Evolutionary conservation across 2,113 vertebrate species (phyloP), one percentile per base, ranked within the genome.

Genomic region (Saimiri boliviensis): DNA sequence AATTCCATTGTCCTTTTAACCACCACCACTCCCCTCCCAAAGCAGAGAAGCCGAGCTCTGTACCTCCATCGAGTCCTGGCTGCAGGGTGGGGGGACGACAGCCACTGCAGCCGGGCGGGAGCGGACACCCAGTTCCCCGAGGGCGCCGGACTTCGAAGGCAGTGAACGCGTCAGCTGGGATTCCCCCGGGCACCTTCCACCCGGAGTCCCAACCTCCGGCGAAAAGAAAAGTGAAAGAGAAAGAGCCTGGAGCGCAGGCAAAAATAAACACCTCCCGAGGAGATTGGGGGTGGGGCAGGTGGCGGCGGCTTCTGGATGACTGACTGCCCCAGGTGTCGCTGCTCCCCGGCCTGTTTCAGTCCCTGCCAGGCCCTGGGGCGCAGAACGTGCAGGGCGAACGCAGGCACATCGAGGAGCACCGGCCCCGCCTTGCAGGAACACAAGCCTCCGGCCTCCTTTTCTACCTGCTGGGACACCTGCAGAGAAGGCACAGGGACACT

Each of bases 201-300:
- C 56, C 58, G 0, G 93, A 86, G 83, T 76, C 71, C 94, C 95
- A 92, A 42, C 63, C 66, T 60, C 37, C 45, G 37, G 63, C 32
- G 21, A 93, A 97, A 92, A 76, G 95, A 91, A 98, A 98, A 98
- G 96, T 86, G 97, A 98, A 98, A 98, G 84, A 87, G 96, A 93
- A 97, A 86, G 37, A 42, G 20, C 30, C 6, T 10, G 70, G 71
- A 70, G 30, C 42, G 1, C 2, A 45, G 79, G 17, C 56, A 4
- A 73, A 86, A 93, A 95, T 56, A 88, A 96, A 96, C 97, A 96
- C 5, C 71, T 6, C 30, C 12, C 1, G 42, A 47, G 4, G 52
- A 10, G 68, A 20, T 42, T 14, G 90, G 83, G 89, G 97, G 86
- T 81, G 84, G 96, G 85, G 86, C 27, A 12, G 21, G 11, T 6